Base-by-base conservation (phyloP, 2,888 invertebrate species). In the Eurois occulta region DNA sequence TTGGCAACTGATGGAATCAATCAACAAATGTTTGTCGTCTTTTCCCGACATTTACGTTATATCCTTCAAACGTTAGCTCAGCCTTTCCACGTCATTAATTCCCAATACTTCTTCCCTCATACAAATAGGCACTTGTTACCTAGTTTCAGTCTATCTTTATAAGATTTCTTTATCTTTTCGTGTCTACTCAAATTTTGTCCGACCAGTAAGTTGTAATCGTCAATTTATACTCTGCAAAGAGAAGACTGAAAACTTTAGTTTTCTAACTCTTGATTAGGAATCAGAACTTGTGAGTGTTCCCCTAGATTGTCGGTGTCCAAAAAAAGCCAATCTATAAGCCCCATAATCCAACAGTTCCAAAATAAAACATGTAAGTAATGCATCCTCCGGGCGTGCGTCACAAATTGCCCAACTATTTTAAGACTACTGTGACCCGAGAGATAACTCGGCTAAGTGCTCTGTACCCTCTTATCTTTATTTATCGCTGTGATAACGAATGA, bases 381-480 rank as follows among this genome's bases (percentile, higher is more conserved):
- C 73, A 85, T 85, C 81, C 84, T 81, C 81, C 38, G 43, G 0
- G 2, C 72, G 73, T 75, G 64, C 86, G 86, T 92, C 92, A 92
- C 89, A 90, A 90, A 92, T 91, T 91, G 89, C 89, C 88, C 85
- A 91, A 93, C 93, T 93, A 94, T 94, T 93, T 93, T 93, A 92
- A 93, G 94, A 93, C 87, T 81, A 78, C 73, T 77, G 78, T 93
- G 93, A 94, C 93, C 94, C 90, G 89, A 92, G 90, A 93, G 94
- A 94, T 94, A 94, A 88, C 90, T 90, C 79, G 64, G 84, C 85
- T 93, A 93, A 95, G 94, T 94, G 94, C 91, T 90, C 88, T 55
- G 75, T 91, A 91, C 92, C 91, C 90, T 80, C 91, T 94, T 94
- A 95, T 94, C 94, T 76, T 80, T 85, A 86, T 91, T 94, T 94